These are phyloP conservation scores for Hydractinia symbiolongicarpus DNA, from an alignment of 30 jellyfish, hydroid and myxozoan species.

Conservation along the genomic window DNA sequence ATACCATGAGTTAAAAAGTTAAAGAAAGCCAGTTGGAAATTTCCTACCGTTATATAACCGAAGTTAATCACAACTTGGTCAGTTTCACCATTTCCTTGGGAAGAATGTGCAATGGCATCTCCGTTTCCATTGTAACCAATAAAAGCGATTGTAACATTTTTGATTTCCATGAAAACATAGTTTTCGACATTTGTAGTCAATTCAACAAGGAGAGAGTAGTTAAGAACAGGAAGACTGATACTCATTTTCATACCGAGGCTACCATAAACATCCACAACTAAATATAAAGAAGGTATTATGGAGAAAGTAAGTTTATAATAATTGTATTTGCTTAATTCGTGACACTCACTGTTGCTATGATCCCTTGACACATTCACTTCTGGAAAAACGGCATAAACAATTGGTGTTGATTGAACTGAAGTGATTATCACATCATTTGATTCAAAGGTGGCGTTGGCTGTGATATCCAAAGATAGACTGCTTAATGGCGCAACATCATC, in stretches of 20 bases:
- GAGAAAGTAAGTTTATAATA: background rate
- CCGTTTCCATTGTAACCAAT: constrained; percentile 51
- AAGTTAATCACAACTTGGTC: constrained; percentile 63
- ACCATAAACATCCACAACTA: constrained; percentile 44
- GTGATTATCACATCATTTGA: constrained; percentile 24
- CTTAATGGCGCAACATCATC: constrained; percentile 54
- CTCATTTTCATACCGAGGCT: constrained; percentile 36
- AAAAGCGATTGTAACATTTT: constrained; percentile 31
- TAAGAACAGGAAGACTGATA: constrained; percentile 54
- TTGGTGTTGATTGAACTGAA: constrained; percentile 38
- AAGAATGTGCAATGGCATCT: constrained; percentile 26
- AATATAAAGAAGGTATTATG: background rate
- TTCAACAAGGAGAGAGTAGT: constrained; percentile 59
- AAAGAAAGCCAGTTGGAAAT: no score
- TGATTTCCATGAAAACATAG: constrained; percentile 52
- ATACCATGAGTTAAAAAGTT: no score
- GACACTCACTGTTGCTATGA: constrained; percentile 27
- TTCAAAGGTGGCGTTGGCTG: constrained; percentile 37
- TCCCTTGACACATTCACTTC: constrained; percentile 52
- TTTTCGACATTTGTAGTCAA: constrained; percentile 67
- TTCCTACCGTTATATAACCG: constrained; percentile 54
- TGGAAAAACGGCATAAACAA: constrained; percentile 71
- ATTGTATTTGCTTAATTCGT: background rate
- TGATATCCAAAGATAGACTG: constrained; percentile 25
- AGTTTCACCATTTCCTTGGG: constrained; percentile 32